Evolutionary conservation across 2,113 vertebrate genomes (phyloP).

Genomic region (Diadophis punctatus): DNA sequence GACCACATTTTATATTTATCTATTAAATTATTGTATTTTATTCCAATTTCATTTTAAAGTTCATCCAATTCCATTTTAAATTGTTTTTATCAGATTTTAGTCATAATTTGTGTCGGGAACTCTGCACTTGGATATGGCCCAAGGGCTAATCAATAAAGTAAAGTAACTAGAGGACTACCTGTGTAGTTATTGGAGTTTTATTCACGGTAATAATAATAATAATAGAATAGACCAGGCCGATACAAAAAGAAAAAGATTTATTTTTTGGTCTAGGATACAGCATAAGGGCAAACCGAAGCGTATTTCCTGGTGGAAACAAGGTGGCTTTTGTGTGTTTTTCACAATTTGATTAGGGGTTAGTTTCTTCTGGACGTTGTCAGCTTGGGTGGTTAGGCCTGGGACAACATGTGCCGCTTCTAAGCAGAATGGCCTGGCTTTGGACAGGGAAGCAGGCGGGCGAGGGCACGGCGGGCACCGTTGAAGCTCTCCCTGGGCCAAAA

Average conservation of each 20-base stretch:
- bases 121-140: too few species aligned
- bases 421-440: background rate
- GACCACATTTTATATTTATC: too few species aligned
- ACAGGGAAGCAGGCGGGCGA: background rate
- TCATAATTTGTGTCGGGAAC: too few species aligned
- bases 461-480: background rate
- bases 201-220: background rate
- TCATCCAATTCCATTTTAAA: too few species aligned
- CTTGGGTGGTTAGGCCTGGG: background rate
- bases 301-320: background rate
- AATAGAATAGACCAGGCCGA: background rate
- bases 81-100: too few species aligned
- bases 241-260: conserved; percentile 38
- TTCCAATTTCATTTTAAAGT: too few species aligned
- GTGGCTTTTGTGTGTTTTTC: background rate
- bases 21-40: too few species aligned
- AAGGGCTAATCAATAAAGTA: too few species aligned
- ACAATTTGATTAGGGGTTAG: background rate
- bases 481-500: background rate
- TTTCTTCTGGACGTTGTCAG: background rate
- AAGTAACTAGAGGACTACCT: too few species aligned
- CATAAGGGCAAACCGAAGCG: background rate
- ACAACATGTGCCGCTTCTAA: background rate
- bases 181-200: background rate
- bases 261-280: conserved; percentile 34